These are phyloP conservation scores for Hemibagrus wyckioides DNA, from an alignment of 2,113 vertebrate species.

Conservation along the genomic window DNA sequence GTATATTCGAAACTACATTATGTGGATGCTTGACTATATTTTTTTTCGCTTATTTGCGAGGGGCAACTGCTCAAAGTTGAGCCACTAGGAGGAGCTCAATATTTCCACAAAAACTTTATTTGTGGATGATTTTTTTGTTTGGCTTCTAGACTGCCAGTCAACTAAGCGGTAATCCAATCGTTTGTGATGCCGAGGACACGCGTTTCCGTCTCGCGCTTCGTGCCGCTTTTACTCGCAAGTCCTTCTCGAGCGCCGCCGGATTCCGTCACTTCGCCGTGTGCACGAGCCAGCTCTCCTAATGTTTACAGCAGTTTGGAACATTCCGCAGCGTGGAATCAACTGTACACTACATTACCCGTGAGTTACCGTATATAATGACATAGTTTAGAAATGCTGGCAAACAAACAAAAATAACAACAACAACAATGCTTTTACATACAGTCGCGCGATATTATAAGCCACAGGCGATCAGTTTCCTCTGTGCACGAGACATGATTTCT, in stretches of 20 bases:
- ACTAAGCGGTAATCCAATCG: conserved; percentile 10
- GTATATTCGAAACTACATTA: neutral
- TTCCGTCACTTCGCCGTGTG: neutral
- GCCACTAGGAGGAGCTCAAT: conserved; percentile 46
- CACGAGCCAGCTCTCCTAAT: neutral
- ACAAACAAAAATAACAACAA: neutral
- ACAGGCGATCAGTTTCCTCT: neutral
- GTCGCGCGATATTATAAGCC: neutral
- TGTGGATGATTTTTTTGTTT: conserved; percentile 41
- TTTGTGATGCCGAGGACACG: neutral
- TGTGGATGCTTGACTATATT: neutral
- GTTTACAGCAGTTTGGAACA: neutral
- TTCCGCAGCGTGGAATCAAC: neutral
- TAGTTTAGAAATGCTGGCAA: neutral
- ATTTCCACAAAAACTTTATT: conserved; percentile 37
- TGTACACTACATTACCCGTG: conserved; percentile 1
- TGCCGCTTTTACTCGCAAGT: neutral
- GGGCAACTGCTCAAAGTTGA: neutral
- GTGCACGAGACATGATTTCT: neutral
- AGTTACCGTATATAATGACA: neutral
- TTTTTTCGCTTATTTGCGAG: neutral
- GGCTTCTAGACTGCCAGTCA: conserved; percentile 38
- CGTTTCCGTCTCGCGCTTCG: neutral
- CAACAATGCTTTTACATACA: too few species aligned
- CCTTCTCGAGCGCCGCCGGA: neutral